phyloP scores from a whole-genome alignment of 2,888 invertebrate species.

The Nysson spinosus region DNA sequence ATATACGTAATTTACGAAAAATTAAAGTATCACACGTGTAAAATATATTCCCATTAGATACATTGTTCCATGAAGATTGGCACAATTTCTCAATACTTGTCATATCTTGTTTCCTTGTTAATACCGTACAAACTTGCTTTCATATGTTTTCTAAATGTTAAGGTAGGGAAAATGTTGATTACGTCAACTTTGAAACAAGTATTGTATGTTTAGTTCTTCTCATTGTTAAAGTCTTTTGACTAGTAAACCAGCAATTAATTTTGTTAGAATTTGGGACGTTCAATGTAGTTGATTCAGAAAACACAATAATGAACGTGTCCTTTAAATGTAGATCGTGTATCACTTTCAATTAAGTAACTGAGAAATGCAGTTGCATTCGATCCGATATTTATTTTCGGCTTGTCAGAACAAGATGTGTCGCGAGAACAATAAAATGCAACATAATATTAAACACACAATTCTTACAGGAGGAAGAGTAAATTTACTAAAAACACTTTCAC shows the following conservation, averaged over 20 bases:
- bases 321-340: neutral
- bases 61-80: slow-evolving; percentile 6
- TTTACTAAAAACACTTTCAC: slow-evolving; percentile 26
- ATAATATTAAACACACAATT: slow-evolving; percentile 39
- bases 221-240: slow-evolving; percentile 22
- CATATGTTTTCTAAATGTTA: slow-evolving; percentile 15
- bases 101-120: slow-evolving; percentile 23
- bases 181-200: slow-evolving; percentile 15
- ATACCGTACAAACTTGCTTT: neutral
- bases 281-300: neutral
- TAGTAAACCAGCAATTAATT: slow-evolving; percentile 8
- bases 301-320: neutral
- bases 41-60: slow-evolving; percentile 24
- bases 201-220: slow-evolving; percentile 3
- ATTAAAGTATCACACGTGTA: slow-evolving; percentile 24
- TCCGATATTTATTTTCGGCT: slow-evolving; percentile 37
- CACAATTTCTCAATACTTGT: slow-evolving; percentile 17
- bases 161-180: slow-evolving; percentile 19
- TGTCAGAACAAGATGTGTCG: slow-evolving; percentile 38
- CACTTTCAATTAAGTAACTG: slow-evolving; percentile 2
- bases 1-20: slow-evolving; percentile 15
- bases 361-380: slow-evolving; percentile 13
- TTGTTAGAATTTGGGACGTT: neutral
- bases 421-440: slow-evolving; percentile 42
- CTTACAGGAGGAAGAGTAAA: slow-evolving; percentile 20